Evolutionary conservation across 2,113 vertebrate genomes (phyloP), one percentile per base, ranked within the genome.

Genomic region (Odocoileus virginianus): DNA sequence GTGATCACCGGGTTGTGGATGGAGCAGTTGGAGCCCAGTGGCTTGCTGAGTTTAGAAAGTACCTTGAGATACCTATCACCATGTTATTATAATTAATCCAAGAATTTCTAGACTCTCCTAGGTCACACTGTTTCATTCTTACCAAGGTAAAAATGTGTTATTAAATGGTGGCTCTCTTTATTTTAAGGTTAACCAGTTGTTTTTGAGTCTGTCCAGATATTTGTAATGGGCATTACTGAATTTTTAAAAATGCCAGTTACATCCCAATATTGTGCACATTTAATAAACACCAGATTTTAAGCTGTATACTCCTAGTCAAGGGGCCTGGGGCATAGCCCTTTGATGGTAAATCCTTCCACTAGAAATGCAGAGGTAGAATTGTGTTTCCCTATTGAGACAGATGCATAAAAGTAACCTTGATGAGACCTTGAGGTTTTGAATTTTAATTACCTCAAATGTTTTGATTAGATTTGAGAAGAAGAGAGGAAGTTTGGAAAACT

Each of bases 11-110:
- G 30, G 99, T 99, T 85, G 99, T 99, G 92, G 99, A 99, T 3
- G 99, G 99, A 85, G 99, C 99, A 2, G 99, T 99, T 47, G 99
- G 99, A 54, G 99, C 99, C 3, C 99, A 99, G 98, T 99, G 99
- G 99, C 99, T 99, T 79, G 99, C 99, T 17, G 99, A 99, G 94
- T 99, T 99, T 99, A 99, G 99, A 97, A 99, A 99, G 95, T 99
- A 99, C 98, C 98, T 99, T 98, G 99, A 99, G 98, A 99, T 99
- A 95, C 99, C 99, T 2, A 89, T 99, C 97, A 99, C 99, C 92
- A 99, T 99, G 99, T 98, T 99, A 98, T 98, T 99, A 98, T 99
- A 99, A 99, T 97, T 91, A 88, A 97, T 93, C 55, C 67, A 85
- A 96, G 94, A 96, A 96, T 90, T 97, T 97, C 95, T 96, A 89